Percentiles rank a stretch among this genome's conserved stretches.
Conservation (phyloP, 2,888 invertebrate species). For the Scotopteryx bipunctaria region DNA sequence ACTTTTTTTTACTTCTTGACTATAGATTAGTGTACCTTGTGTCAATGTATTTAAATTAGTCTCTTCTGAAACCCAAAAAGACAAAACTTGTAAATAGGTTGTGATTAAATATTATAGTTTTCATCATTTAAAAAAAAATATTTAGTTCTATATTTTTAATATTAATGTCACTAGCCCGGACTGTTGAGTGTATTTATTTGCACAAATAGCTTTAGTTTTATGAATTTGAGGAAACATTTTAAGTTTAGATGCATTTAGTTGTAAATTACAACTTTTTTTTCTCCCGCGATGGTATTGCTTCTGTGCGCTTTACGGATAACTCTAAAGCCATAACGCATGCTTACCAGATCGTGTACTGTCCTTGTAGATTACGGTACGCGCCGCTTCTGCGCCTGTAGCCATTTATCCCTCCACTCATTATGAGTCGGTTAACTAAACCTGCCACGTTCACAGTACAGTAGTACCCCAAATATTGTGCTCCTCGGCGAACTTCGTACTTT, state of each 20-base stretch:
- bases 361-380: slow-evolving; percentile 12
- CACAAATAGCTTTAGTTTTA: slow-evolving; percentile 8
- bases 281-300: slow-evolving; percentile 66
- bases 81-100: slow-evolving; percentile 29
- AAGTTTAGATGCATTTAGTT: slow-evolving; percentile 9
- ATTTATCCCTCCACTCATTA: neutral
- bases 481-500: too few relatives aligned
- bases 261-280: slow-evolving; percentile 6
- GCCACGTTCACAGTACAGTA: too few relatives aligned
- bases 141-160: slow-evolving; percentile 26
- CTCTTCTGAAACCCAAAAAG: slow-evolving; percentile 10
- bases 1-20: neutral
- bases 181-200: slow-evolving; percentile 19
- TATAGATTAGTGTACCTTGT: neutral
- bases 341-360: slow-evolving; percentile 46
- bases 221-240: neutral
- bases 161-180: slow-evolving; percentile 18
- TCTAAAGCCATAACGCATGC: slow-evolving; percentile 66
- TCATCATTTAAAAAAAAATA: slow-evolving; percentile 9
- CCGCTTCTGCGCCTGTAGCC: slow-evolving; percentile 1
- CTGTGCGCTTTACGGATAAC: slow-evolving; percentile 59
- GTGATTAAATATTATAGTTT: slow-evolving; percentile 23
- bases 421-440: too few relatives aligned
- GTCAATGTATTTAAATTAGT: neutral
- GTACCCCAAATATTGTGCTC: too few relatives aligned